Conservation (phyloP, 2,113 vertebrate species). For the Phainopepla nitens region DNA sequence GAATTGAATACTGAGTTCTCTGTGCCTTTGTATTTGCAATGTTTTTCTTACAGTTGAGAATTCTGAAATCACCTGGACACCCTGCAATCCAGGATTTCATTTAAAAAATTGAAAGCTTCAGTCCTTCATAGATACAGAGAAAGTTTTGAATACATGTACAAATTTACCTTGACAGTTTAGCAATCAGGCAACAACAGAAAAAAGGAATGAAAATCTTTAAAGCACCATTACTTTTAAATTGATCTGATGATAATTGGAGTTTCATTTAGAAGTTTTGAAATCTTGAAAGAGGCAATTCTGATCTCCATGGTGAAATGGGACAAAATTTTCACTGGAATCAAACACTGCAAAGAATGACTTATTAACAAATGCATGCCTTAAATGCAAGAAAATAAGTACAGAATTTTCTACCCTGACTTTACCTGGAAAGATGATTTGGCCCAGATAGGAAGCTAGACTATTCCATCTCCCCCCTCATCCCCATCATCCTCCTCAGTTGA, state of each 20-base stretch:
- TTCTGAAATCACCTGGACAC: background rate
- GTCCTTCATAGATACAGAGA: background rate
- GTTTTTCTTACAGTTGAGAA: background rate
- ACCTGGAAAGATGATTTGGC: background rate
- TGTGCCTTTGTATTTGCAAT: background rate
- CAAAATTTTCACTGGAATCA: background rate
- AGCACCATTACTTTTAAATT: background rate
- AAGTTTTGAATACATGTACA: background rate
- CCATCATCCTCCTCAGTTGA: background rate
- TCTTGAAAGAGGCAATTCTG: background rate
- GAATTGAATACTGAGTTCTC: background rate
- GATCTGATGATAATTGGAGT: background rate
- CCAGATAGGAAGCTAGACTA: background rate
- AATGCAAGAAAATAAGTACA: background rate
- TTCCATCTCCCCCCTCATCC: background rate
- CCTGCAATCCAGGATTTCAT: background rate
- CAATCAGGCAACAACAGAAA: background rate
- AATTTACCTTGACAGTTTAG: background rate
- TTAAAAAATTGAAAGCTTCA: background rate
- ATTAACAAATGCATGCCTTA: background rate
- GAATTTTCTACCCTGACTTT: background rate
- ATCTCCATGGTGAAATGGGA: background rate
- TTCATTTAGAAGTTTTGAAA: conserved; percentile 17
- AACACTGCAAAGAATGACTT: background rate
- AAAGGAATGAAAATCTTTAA: background rate